These are phyloP conservation scores for Taurulus bubalis DNA, from an alignment of 2,113 vertebrate genomes.

Conservation along the genomic window DNA sequence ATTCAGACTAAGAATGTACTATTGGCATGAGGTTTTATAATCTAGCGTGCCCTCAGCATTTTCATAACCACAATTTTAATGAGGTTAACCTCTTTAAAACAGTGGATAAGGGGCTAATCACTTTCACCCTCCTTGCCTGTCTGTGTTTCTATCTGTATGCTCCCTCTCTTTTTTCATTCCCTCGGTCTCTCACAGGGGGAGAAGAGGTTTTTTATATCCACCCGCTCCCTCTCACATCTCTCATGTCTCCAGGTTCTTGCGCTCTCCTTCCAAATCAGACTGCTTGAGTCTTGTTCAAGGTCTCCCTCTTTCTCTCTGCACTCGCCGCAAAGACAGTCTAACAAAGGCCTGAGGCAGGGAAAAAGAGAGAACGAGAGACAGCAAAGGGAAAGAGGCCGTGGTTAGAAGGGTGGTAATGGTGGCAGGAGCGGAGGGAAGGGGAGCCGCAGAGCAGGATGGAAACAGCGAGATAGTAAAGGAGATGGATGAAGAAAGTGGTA, in stretches of 20 bases:
- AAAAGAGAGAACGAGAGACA: slow-evolving; percentile 38
- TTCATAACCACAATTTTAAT: slow-evolving; percentile 68
- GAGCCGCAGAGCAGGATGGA: slow-evolving; percentile 31
- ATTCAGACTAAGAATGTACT: slow-evolving; percentile 36
- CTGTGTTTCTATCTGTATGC: slow-evolving; percentile 39
- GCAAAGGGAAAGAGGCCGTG: slow-evolving; percentile 46
- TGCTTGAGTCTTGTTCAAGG: slow-evolving; percentile 65
- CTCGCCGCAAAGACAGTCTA: slow-evolving; percentile 70
- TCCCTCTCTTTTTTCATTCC: slow-evolving; percentile 26
- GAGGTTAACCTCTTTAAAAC: slow-evolving; percentile 70
- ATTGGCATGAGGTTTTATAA: slow-evolving; percentile 56
- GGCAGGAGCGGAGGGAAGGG: background rate
- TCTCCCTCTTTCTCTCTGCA: slow-evolving; percentile 46
- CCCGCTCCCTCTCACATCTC: slow-evolving; percentile 60
- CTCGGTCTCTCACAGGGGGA: slow-evolving; percentile 34
- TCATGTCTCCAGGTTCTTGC: slow-evolving; percentile 71
- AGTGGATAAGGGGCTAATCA: slow-evolving; percentile 50
- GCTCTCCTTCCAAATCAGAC: slow-evolving; percentile 70
- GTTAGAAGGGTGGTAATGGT: slow-evolving; percentile 21
- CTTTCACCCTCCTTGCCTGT: slow-evolving; percentile 34
- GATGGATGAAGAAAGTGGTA: slow-evolving; percentile 62
- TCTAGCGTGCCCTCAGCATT: slow-evolving; percentile 55
- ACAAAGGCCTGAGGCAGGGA: slow-evolving; percentile 73
- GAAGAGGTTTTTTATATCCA: slow-evolving; percentile 49
- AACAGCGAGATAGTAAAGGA: slow-evolving; percentile 53